Evolutionary conservation across 2,888 invertebrate genomes (phyloP), one percentile per base, ranked within the genome.

Genomic region (Chrysolina haemoptera): DNA sequence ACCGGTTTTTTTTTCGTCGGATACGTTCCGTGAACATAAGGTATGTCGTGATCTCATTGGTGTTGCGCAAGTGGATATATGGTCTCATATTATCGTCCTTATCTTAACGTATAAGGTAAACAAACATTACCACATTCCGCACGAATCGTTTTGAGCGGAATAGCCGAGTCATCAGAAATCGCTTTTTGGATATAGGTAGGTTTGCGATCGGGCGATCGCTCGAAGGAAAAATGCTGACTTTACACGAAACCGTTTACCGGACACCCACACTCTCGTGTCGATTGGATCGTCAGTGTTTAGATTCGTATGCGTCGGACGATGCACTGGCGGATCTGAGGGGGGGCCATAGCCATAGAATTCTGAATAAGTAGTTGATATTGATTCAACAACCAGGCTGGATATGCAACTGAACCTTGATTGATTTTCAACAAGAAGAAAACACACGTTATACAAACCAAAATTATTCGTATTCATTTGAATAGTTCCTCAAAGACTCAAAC

Each of bases 71-170:
- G 67, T 53, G 53, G 53, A 67, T 67, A 55, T 67, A 67, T 67
- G 67, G 53, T 67, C 50, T 40, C 35, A 53, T 53, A 67, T 75
- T 77, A 77, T 75, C 74, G 70, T 68, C 59, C 69, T 77, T 77
- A 77, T 77, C 77, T 73, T 75, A 71, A 77, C 69, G 48, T 74
- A 64, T 71, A 75, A 70, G 77, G 71, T 71, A 77, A 77, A 77
- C 76, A 76, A 74, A 71, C 67, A 68, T 73, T 68, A 50, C 70
- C 55, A 68, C 75, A 76, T 73, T 73, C 73, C 73, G 18, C 70
- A 62, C 46, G 46, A 71, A 53, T n/a, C 64, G 65, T 68, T 68
- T 68, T 65, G 62, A 71, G 68, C 68, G 48, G 62, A 63, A 71
- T 68, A 48, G 40, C 68, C 27, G n/a, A 59, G 59, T 27, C 59